A percentile compares a stretch with the other conserved stretches of the same genome.
These are phyloP conservation scores for Orchesellides sinensis DNA, from an alignment of 2,888 invertebrate genomes.

Conservation along the genomic window DNA sequence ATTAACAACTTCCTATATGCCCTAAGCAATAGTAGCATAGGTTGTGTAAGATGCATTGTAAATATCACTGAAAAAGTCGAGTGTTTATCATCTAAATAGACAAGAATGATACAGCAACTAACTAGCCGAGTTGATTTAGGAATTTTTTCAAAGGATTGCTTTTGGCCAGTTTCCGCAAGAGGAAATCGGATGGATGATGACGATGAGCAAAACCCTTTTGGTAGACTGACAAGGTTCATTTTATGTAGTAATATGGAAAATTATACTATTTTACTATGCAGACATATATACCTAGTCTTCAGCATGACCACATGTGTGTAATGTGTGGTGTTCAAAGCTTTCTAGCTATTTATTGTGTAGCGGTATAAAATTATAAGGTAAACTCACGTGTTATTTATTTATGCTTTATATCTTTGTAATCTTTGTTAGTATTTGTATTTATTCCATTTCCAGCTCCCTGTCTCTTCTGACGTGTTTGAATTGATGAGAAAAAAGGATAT, in stretches of 20 bases:
- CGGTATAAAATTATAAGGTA: not conserved
- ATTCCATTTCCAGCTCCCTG: slow-evolving; percentile 7
- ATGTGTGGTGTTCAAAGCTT: slow-evolving; percentile 3
- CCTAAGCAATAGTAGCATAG: too few relatives aligned
- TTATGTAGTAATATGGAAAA: slow-evolving; percentile 7
- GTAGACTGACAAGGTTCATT: not conserved
- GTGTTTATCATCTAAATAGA: slow-evolving; percentile 6
- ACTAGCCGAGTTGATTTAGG: not conserved
- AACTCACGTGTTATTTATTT: not conserved
- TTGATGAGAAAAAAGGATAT: slow-evolving; percentile 6
- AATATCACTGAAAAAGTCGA: not conserved
- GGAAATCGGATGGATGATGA: not conserved
- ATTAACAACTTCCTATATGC: not conserved
- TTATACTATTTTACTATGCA: not conserved
- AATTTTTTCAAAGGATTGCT: slow-evolving; percentile 2
- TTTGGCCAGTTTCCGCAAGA: slow-evolving; percentile 5
- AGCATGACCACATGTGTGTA: slow-evolving; percentile 4
- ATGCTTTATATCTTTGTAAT: not conserved
- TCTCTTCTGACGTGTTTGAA: slow-evolving; percentile 10
- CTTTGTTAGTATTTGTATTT: not conserved
- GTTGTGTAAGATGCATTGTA: too few relatives aligned
- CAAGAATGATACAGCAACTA: slow-evolving; percentile 11
- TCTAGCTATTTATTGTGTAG: not conserved
- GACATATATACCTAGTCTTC: too few relatives aligned
- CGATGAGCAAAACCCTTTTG: not conserved